These are phyloP conservation scores for Nasua narica DNA, from an alignment of 2,797 vertebrate species.

Conservation along the genomic window DNA sequence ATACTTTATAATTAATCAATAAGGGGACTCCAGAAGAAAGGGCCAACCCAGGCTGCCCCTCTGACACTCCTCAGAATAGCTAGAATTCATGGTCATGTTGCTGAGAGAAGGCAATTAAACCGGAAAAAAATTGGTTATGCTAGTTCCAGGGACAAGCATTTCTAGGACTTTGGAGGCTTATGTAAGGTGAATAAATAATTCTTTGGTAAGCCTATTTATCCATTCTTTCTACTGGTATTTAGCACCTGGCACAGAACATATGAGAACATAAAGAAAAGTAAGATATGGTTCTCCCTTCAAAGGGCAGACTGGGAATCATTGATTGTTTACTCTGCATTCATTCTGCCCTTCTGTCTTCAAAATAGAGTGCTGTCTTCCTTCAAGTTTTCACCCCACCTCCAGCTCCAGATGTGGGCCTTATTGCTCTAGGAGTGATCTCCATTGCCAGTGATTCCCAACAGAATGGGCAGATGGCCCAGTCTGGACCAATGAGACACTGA, in stretches of 20 bases:
- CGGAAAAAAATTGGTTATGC: neutral
- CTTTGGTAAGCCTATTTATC: neutral
- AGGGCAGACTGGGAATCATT: neutral
- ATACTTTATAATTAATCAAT: neutral
- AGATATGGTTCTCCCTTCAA: neutral
- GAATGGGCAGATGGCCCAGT: neutral
- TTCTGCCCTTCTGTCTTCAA: neutral
- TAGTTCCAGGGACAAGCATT: neutral
- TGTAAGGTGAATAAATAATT: neutral
- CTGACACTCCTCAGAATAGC: neutral
- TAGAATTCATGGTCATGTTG: neutral
- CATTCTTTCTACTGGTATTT: neutral
- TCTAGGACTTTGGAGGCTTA: neutral
- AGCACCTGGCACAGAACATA: neutral
- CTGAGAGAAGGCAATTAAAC: neutral
- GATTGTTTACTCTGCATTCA: neutral
- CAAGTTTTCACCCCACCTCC: neutral
- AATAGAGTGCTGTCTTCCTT: neutral
- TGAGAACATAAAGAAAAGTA: conserved; percentile 7
- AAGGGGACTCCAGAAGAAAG: neutral
- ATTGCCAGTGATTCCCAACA: neutral
- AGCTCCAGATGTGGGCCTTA: neutral
- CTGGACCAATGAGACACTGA: neutral
- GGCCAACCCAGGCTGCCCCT: neutral
- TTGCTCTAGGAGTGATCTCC: neutral